phyloP scores from a whole-genome alignment of 2,797 vertebrate genomes.

The Kryptolebias ocellatus region DNA sequence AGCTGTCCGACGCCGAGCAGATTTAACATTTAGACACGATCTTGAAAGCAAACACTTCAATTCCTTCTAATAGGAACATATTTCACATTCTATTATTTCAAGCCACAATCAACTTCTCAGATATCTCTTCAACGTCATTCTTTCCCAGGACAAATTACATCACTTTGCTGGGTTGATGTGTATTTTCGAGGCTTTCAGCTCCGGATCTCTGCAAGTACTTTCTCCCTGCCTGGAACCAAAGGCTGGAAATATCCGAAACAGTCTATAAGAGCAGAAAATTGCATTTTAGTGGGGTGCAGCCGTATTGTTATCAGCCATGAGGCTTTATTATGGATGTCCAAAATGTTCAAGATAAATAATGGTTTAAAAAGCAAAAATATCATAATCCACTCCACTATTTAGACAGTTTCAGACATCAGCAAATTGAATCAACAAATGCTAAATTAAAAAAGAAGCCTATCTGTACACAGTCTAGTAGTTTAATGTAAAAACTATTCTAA shows the following conservation, averaged over 20 bases:
- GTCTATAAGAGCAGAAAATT: constrained; percentile 15
- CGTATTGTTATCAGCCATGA: no score
- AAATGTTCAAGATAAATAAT: no score
- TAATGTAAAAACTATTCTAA: no score
- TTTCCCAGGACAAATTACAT: not conserved
- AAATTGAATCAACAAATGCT: no score
- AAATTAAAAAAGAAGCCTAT: no score
- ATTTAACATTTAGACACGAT: not conserved
- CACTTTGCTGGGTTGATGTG: not conserved
- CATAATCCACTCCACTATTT: no score
- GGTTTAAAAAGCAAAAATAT: no score
- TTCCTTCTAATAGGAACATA: not conserved
- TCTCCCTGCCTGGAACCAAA: not conserved
- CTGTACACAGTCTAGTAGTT: no score
- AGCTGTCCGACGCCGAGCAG: not conserved
- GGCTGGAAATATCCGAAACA: constrained; percentile 14
- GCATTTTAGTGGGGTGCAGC: no score
- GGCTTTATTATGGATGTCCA: no score
- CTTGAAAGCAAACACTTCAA: not conserved
- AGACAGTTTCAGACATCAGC: no score
- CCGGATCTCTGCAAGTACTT: not conserved
- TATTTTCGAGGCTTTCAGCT: not conserved
- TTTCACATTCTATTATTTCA: not conserved
- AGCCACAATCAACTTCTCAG: not conserved
- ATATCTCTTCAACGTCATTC: not conserved